Conservation (phyloP, 2,888 invertebrate genomes). For the Vanessa cardui region DNA sequence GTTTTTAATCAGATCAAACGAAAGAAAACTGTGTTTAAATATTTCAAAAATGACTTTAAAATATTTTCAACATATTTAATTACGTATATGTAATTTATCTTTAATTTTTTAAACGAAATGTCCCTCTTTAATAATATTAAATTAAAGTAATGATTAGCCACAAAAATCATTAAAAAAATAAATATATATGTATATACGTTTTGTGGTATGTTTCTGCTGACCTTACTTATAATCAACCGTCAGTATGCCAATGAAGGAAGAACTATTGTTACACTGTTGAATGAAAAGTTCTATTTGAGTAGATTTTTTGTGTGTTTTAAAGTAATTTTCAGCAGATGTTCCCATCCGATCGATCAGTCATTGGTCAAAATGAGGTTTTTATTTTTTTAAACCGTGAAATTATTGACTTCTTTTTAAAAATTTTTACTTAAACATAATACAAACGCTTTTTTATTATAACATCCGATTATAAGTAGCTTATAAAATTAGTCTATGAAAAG, state of each 20-base stretch:
- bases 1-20: too few relatives aligned
- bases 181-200: too few relatives aligned
- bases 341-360: conserved; percentile 71
- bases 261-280: conserved; percentile 79
- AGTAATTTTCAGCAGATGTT: conserved; percentile 81
- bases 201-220: conserved; percentile 45
- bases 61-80: too few relatives aligned
- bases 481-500: too few relatives aligned
- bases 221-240: conserved; percentile 77
- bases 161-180: too few relatives aligned
- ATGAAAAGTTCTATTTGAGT: conserved; percentile 82
- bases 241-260: conserved; percentile 82
- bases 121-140: too few relatives aligned
- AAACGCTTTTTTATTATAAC: background rate
- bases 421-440: background rate
- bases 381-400: conserved; percentile 74
- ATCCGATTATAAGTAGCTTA: background rate
- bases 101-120: background rate
- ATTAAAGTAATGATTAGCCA: too few relatives aligned
- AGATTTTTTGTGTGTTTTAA: conserved; percentile 72
- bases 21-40: too few relatives aligned
- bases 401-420: conserved; percentile 49
- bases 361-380: conserved; percentile 57
- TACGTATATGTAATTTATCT: background rate
- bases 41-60: too few relatives aligned